These are phyloP conservation scores for Lordiphosa andalusiaca DNA, from an alignment of 2,888 invertebrate species.

Conservation along the genomic window DNA sequence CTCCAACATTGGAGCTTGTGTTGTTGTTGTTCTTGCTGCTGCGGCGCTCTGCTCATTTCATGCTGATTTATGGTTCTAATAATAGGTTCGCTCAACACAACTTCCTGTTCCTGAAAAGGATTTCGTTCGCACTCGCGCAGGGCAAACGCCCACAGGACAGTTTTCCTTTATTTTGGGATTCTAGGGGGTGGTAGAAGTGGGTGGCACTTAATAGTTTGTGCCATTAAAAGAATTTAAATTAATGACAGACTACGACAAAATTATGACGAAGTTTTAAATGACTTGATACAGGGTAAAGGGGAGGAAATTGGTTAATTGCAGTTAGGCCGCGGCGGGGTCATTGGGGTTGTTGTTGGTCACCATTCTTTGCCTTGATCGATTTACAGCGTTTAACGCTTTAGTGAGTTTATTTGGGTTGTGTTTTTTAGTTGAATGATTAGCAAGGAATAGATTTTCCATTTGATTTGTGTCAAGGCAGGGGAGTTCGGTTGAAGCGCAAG, in stretches of 20 bases:
- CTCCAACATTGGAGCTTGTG: conserved; percentile 34
- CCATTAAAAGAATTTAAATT: conserved; percentile 52
- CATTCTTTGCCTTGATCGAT: conserved; percentile 59
- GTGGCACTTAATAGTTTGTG: conserved; percentile 24
- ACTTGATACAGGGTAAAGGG: not conserved
- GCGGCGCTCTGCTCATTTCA: conserved; percentile 76
- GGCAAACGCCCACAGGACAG: conserved; percentile 32
- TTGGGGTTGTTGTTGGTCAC: conserved; percentile 21
- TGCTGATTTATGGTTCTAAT: conserved; percentile 79
- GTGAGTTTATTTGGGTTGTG: conserved; percentile 39
- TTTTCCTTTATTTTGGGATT: conserved; percentile 3
- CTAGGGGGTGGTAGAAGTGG: conserved; percentile 1
- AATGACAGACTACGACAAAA: conserved; percentile 60
- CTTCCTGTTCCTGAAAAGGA: conserved; percentile 67
- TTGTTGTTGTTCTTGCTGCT: conserved; percentile 35
- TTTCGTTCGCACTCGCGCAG: conserved; percentile 41
- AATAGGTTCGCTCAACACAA: conserved; percentile 69
- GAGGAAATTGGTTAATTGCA: conserved; percentile 60
- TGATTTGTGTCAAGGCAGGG: conserved; percentile 18
- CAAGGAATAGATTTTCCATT: conserved; percentile 7
- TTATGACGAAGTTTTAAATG: conserved; percentile 37
- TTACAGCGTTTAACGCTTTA: conserved; percentile 66
- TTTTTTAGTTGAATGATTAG: conserved; percentile 1
- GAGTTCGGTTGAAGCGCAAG: too few relatives aligned
- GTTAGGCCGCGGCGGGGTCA: conserved; percentile 50